Conservation (phyloP, 2,888 invertebrate genomes). For the Limnephilus lunatus region DNA sequence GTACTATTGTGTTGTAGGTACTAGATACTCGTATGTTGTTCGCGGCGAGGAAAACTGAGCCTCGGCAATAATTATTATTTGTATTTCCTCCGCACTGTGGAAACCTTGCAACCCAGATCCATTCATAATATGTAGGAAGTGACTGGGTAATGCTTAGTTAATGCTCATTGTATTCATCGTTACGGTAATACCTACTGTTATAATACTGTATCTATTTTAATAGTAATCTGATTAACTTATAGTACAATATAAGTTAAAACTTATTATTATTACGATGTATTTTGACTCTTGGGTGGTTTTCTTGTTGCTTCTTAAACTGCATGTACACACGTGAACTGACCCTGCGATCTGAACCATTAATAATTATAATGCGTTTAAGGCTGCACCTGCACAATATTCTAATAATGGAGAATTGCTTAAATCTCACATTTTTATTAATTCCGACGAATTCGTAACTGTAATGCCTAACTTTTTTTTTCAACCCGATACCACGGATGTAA, state of each 20-base stretch:
- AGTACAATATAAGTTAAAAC: neutral
- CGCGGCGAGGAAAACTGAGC: slow-evolving; percentile 22
- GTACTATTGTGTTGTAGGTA: neutral
- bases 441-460: too few species aligned
- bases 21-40: neutral
- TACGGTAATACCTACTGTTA: slow-evolving; percentile 25
- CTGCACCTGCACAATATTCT: too few species aligned
- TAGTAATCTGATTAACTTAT: neutral
- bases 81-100: slow-evolving; percentile 43
- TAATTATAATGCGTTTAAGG: too few species aligned
- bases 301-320: neutral
- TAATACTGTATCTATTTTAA: neutral
- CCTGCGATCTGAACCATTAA: too few species aligned
- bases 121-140: slow-evolving; percentile 33
- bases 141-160: neutral
- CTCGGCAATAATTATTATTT: neutral
- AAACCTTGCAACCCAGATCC: slow-evolving; percentile 52
- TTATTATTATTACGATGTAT: neutral
- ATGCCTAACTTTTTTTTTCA: too few species aligned
- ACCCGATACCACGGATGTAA: too few species aligned
- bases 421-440: too few species aligned
- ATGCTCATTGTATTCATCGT: slow-evolving; percentile 25
- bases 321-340: too few species aligned
- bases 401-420: too few species aligned
- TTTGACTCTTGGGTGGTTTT: neutral